A percentile compares a stretch with the other conserved stretches of the same genome.
Conservation (phyloP, 2,888 invertebrate genomes). For the Linyphia triangularis region DNA sequence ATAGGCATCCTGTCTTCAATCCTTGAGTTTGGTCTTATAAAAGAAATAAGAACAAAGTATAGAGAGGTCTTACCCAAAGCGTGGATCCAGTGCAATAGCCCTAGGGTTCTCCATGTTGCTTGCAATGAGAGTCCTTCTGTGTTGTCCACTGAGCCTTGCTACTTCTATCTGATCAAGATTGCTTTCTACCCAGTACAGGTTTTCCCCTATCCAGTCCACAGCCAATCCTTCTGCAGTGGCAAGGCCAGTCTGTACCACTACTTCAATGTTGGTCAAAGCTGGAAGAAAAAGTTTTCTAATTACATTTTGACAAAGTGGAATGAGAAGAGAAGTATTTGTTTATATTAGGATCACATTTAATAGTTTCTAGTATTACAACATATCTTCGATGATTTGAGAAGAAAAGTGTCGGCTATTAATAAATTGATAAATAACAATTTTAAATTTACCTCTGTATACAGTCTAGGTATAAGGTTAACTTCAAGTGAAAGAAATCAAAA, state of each 20-base stretch:
- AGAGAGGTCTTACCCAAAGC: slow-evolving; percentile 83
- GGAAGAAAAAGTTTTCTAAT: no score
- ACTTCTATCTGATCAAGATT: slow-evolving; percentile 91
- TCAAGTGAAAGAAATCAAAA: no score
- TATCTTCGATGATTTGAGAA: no score
- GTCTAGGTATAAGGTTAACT: no score
- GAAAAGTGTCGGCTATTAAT: no score
- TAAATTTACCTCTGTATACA: no score
- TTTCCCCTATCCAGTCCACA: slow-evolving; percentile 92
- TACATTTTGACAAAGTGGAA: no score
- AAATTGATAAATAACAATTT: no score
- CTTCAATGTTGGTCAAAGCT: slow-evolving; percentile 86
- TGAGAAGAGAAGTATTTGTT: no score
- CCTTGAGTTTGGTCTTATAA: not conserved
- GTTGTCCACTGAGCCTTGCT: slow-evolving; percentile 86
- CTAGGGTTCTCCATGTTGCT: slow-evolving; percentile 91
- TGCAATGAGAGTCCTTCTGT: slow-evolving; percentile 87
- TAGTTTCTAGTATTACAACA: no score
- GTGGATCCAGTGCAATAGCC: slow-evolving; percentile 89
- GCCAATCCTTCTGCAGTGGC: slow-evolving; percentile 93
- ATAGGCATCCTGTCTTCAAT: not conserved
- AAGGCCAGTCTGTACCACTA: slow-evolving; percentile 90
- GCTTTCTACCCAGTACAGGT: slow-evolving; percentile 93
- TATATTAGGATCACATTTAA: no score
- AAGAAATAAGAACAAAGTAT: not conserved